Evolutionary conservation across 2,113 vertebrate species (phyloP), one percentile per base, ranked within the genome.

Genomic region (Hemichromis elongatus): DNA sequence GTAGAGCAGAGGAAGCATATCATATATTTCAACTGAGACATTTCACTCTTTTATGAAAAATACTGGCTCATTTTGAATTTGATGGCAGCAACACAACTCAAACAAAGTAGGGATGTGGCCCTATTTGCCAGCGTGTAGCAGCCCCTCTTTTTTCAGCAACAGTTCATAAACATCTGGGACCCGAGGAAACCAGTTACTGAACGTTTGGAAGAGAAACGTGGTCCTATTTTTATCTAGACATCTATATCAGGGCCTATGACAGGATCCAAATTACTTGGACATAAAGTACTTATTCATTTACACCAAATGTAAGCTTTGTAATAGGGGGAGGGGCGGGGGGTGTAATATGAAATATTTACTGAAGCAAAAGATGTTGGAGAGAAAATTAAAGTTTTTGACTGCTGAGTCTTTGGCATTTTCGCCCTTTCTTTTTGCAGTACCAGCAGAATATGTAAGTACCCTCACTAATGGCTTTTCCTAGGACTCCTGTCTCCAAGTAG

Each of bases 381-480:
- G n/a, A 78, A 52, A 80, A 89, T 68, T 84, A 35, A 81, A 14
- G 19, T 26, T 85, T 70, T 86, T 79, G 52, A 63, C 63, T 82
- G 53, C 73, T 79, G 83, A 40, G 30, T 80, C 81, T 19, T 24
- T 57, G 54, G 33, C 42, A 54, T 66, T 10, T 55, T 26, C 54
- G n/a, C 8, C 3, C 18, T 7, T 37, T 47, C 12, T 50, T 88
- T 79, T 66, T 89, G 90, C 84, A 79, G 68, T 11, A 45, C 4
- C 42, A 59, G 80, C 88, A 88, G 68, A 85, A 88, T 89, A 80
- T 66, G 4, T 63, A 85, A 82, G 81, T 54, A 18, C 55, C 28
- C 68, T 77, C 37, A 9, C 75, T 83, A 83, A 91, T 87, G 77
- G 80, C 57, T 90, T 90, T 83, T 86, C 84, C 53, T 40, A 13